Percentiles rank a stretch among this genome's conserved stretches.
Evolutionary conservation across 2,888 invertebrate genomes (phyloP).

Genomic region (Limnephilus auricula): DNA sequence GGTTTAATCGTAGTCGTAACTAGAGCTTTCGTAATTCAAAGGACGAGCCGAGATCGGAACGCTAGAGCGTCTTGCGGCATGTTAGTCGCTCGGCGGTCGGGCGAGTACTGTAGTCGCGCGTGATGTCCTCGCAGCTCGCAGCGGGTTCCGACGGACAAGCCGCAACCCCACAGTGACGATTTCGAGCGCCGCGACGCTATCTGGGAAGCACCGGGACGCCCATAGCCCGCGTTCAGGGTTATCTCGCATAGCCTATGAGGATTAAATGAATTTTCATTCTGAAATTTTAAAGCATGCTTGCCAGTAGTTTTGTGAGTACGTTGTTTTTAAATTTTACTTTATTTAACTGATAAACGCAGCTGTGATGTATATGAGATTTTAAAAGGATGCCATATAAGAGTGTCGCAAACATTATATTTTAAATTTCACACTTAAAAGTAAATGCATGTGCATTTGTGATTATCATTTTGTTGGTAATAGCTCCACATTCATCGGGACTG

Average conservation of each 20-base stretch:
- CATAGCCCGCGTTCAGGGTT: not conserved
- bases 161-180: not conserved
- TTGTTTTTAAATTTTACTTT: not conserved
- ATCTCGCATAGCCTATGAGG: not conserved
- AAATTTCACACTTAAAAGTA: not conserved
- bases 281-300: not conserved
- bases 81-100: conserved; percentile 51
- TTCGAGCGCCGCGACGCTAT: conserved; percentile 14
- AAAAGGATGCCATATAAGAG: not conserved
- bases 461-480: too few species aligned
- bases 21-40: not conserved
- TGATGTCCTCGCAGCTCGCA: not conserved
- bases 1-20: not conserved
- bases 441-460: too few species aligned
- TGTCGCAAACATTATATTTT: not conserved
- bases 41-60: not conserved
- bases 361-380: not conserved
- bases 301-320: not conserved
- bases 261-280: not conserved
- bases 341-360: not conserved
- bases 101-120: conserved; percentile 44
- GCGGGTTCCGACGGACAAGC: not conserved
- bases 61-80: conserved; percentile 27
- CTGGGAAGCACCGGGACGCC: not conserved
- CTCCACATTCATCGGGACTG: too few species aligned